phyloP scores from a whole-genome alignment of 2,113 vertebrate species.

The Anguilla japonica region DNA sequence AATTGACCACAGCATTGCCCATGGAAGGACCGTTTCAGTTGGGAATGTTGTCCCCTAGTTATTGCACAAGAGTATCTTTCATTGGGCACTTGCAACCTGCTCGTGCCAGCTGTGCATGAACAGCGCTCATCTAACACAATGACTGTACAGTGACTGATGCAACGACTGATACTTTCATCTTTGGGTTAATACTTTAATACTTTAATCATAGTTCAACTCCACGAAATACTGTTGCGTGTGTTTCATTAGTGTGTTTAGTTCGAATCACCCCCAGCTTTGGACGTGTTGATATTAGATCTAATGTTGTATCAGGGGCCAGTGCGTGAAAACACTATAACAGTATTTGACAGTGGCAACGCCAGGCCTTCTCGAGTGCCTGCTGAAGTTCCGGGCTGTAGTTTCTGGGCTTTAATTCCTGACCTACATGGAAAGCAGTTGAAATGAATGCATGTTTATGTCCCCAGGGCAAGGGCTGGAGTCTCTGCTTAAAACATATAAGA shows the following conservation, averaged over 20 bases:
- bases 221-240: neutral
- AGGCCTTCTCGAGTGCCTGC: neutral
- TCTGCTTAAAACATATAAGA: neutral
- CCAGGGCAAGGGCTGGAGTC: conserved; percentile 1
- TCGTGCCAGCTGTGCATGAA: too few relatives aligned
- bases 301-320: neutral
- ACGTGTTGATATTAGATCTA: neutral
- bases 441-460: neutral
- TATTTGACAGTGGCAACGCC: too few relatives aligned
- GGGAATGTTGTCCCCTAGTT: too few relatives aligned
- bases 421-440: neutral
- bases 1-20: too few relatives aligned
- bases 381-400: neutral
- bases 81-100: too few relatives aligned
- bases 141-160: too few relatives aligned
- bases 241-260: neutral
- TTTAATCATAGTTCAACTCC: neutral
- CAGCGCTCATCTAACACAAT: too few relatives aligned
- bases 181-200: neutral
- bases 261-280: neutral
- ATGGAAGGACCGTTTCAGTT: too few relatives aligned
- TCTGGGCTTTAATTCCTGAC: neutral
- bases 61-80: too few relatives aligned
- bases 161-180: too few relatives aligned
- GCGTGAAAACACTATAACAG: neutral